phyloP scores from a whole-genome alignment of 2,888 invertebrate genomes.

The Stenolophus ochropezus region DNA sequence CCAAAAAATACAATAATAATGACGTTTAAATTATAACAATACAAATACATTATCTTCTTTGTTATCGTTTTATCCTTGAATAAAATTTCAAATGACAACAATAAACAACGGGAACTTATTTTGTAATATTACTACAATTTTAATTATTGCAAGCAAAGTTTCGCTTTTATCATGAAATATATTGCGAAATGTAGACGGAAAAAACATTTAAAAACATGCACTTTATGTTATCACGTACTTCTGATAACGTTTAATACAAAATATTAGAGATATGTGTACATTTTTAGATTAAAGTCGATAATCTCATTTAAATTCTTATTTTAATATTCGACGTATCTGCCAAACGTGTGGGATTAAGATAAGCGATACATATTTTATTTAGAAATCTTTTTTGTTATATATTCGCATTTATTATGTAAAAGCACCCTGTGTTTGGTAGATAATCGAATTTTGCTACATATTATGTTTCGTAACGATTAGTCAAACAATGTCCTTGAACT shows the following conservation, averaged over 20 bases:
- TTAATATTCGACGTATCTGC: constrained; percentile 2
- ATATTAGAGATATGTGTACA: neutral
- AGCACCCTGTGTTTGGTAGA: neutral
- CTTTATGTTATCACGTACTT: neutral
- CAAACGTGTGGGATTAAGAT: constrained; percentile 24
- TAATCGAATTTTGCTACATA: neutral
- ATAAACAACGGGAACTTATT: neutral
- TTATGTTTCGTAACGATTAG: constrained; percentile 44
- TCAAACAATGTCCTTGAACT: constrained; percentile 47
- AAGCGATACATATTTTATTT: neutral
- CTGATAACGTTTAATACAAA: neutral
- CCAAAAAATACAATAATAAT: neutral
- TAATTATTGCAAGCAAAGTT: neutral
- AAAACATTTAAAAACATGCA: neutral
- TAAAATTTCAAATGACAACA: neutral
- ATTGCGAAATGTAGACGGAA: neutral
- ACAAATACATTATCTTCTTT: neutral
- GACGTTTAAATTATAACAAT: neutral
- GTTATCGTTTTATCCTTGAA: neutral
- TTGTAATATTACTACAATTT: neutral
- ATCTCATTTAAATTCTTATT: constrained; percentile 21
- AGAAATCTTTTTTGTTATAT: neutral
- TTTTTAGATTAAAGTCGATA: constrained; percentile 32
- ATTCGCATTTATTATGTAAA: neutral
- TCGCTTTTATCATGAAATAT: no score